Evolutionary conservation across 2,888 invertebrate genomes (phyloP), one percentile per base, ranked within the genome.

Genomic region (Deilephila elpenor): DNA sequence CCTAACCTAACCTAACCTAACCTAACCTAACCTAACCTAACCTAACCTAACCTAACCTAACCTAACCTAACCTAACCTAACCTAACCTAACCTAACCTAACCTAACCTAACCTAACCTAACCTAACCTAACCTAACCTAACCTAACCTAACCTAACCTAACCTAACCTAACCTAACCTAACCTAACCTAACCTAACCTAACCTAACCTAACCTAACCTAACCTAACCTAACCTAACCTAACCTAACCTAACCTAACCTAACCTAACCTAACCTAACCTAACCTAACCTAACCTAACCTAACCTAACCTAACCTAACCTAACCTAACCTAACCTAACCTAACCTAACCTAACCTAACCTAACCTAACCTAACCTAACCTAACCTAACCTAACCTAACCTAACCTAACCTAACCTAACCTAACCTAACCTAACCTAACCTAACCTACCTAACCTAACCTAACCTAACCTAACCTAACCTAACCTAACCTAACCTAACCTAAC

Each of bases 391-490:
- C 78, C 77, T 77, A 77, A 79, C 78, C 78, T 79, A 79, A 79
- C 78, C 78, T 76, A 78, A 77, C 79, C 77, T 77, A 76, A 78
- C 77, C 78, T 75, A 79, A 79, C 78, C 78, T 78, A 80, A 80
- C 78, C 78, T 80, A 78, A 78, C 78, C 78, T 78, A 77, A 76
- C 78, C 78, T 77, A 78, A 78, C 78, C 78, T 78, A 78, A 78
- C 78, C 77, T 76, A 79, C 79, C 78, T 78, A 78, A 80, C 80
- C 80, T 80, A 79, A 78, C 78, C 80, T 79, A 79, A 79, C 79
- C 79, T 79, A 80, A 80, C 77, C 79, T 75, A 75, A 76, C 76
- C 76, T 76, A 76, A 76, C 76, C 76, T 79, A 79, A 78, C 79
- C 79, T 79, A 79, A 79, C 79, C 79, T 79, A 79, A 78, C 77